Conservation (phyloP, 2,113 vertebrate genomes). For the Eupsittula cactorum region DNA sequence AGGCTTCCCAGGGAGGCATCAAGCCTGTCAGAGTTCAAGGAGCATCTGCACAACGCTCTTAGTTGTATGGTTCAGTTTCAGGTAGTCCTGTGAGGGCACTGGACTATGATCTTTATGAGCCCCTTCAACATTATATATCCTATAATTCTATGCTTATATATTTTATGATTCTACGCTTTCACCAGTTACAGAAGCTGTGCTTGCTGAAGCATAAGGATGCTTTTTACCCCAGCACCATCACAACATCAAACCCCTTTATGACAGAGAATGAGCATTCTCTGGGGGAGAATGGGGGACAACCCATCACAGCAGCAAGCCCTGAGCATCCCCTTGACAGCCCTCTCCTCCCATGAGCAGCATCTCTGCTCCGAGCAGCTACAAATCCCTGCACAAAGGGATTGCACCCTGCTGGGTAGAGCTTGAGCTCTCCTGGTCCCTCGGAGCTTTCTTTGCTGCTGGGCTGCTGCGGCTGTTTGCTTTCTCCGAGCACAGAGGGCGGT, state of each 20-base stretch:
- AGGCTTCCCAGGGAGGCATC: background rate
- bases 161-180: rapidly evolving
- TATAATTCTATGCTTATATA: background rate
- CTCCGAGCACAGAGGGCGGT: slow-evolving; percentile 6
- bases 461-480: background rate
- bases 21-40: background rate
- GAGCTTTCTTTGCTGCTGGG: background rate
- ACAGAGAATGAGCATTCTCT: background rate
- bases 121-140: background rate
- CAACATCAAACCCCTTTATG: background rate
- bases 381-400: background rate
- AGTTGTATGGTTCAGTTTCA: background rate
- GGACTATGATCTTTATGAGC: background rate
- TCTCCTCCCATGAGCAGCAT: rapidly evolving
- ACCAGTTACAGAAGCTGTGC: background rate
- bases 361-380: rapidly evolving
- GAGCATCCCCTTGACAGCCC: background rate
- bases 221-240: background rate
- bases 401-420: background rate
- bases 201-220: background rate
- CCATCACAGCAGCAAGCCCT: background rate
- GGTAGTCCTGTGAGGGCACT: background rate
- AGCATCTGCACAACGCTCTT: rapidly evolving
- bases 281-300: background rate
- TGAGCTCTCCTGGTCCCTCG: rapidly evolving